Base-by-base conservation (phyloP, 1,140 invertebrate species). In the Zaprionus ornatus region DNA sequence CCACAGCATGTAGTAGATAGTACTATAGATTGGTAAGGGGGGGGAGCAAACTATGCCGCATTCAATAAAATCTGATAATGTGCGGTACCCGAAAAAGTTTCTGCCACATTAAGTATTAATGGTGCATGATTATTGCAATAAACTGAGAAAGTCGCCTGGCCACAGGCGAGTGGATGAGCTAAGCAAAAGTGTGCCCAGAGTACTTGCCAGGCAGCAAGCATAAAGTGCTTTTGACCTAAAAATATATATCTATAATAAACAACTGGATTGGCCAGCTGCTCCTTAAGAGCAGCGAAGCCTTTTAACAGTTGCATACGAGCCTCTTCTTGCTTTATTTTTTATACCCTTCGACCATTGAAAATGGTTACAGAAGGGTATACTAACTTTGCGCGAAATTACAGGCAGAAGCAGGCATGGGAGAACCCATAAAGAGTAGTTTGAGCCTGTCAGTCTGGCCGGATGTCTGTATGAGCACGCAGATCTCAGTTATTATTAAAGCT, bases 51-150 rank as follows among this genome's bases (percentile, higher is more conserved):
- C 62, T 67, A 63, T 80, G 66, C 48, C 67, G 60, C 72, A 80
- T 80, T 80, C 80, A 75, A 80, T 78, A 69, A 87, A 88, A 80
- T 37, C 62, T 73, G 70, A 77, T 88, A 80, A 64, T 59, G 61
- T 74, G 63, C 19, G 50, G 19, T 40, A 17, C 15, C 40, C 15
- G 3, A 37, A 67, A 67, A 83, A 82, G 64, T 88, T 88, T 87
- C 62, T 60, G 60, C 57, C 32, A 64, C 69, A 87, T 87, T 73
- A 80, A 78, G 68, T 78, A 84, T 88, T 79, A 80, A 88, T 74
- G 62, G 55, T 56, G 62, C 42, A 35, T 37, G 63, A 71, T 68
- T 74, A 69, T 80, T 15, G 48, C 57, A 79, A 82, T 82, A 61
- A 79, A 79, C 75, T 23, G 29, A 37, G 17, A n/a, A 45, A 59